These are phyloP conservation scores for Hydractinia symbiolongicarpus DNA, from an alignment of 30 jellyfish, hydroid and myxozoan genomes.

Conservation along the genomic window DNA sequence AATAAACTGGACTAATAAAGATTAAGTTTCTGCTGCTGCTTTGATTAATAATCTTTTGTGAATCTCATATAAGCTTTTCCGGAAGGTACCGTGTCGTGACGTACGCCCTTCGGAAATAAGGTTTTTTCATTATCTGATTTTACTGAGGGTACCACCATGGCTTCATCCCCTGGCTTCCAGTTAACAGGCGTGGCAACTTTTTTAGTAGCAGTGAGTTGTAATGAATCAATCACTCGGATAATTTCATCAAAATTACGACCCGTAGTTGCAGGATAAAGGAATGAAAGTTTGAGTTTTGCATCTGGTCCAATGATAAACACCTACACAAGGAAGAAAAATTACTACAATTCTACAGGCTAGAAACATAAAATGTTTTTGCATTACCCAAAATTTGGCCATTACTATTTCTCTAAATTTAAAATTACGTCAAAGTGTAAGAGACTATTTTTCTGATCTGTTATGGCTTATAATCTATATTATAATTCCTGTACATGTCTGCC, in stretches of 20 bases:
- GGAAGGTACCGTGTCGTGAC: conserved; percentile 80
- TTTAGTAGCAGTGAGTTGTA: conserved; percentile 88
- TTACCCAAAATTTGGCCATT: too few species aligned
- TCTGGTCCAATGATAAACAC: conserved; percentile 94
- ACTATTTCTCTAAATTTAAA: background rate
- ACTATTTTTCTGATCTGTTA: too few species aligned
- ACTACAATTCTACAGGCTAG: background rate
- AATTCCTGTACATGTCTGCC: too few species aligned
- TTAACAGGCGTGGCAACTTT: conserved; percentile 99
- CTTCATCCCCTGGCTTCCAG: conserved; percentile 93
- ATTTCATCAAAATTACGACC: conserved; percentile 96
- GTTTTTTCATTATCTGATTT: conserved; percentile 67
- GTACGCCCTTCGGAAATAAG: conserved; percentile 67
- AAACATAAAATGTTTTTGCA: too few species aligned
- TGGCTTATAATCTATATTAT: too few species aligned
- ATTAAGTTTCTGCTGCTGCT: too few species aligned
- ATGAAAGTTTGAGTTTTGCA: conserved; percentile 70
- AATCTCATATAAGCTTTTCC: conserved; percentile 80
- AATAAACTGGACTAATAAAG: too few species aligned
- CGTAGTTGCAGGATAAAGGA: conserved; percentile 98
- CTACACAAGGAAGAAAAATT: conserved; percentile 19
- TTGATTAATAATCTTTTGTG: conserved; percentile 34
- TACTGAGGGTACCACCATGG: conserved; percentile 85
- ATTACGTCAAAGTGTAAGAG: background rate
- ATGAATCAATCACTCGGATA: conserved; percentile 83